Percentiles rank a stretch among this genome's conserved stretches.
phyloP scores from a whole-genome alignment of 2,888 invertebrate species.

The Anorthoa munda region DNA sequence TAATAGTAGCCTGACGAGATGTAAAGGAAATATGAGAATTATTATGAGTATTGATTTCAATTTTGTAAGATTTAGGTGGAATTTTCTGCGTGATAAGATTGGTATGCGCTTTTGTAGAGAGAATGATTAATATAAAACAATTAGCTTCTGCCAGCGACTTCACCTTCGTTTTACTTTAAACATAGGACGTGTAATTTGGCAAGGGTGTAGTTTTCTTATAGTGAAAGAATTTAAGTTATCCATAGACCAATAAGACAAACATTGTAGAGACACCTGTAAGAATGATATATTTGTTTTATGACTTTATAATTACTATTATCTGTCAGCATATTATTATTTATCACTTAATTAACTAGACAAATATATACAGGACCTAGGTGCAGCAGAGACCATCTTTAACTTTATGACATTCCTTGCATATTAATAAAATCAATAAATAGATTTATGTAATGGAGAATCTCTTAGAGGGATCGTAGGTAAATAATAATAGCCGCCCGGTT shows the following conservation, averaged over 20 bases:
- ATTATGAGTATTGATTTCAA: slow-evolving; percentile 20
- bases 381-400: not conserved
- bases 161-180: too few relatives aligned
- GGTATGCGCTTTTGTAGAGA: not conserved
- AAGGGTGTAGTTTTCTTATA: too few relatives aligned
- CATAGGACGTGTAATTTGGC: too few relatives aligned
- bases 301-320: not conserved
- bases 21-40: slow-evolving; percentile 52
- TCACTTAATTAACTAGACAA: not conserved
- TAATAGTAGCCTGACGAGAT: slow-evolving; percentile 51
- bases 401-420: slow-evolving; percentile 13
- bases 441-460: slow-evolving; percentile 31
- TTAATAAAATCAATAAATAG: slow-evolving; percentile 13
- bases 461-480: too few relatives aligned
- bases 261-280: not conserved
- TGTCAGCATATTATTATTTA: too few relatives aligned
- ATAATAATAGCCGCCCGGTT: too few relatives aligned
- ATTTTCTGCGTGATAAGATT: slow-evolving; percentile 5
- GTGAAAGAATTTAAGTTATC: too few relatives aligned
- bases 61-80: not conserved
- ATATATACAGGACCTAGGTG: not conserved
- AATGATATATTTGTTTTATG: too few relatives aligned
- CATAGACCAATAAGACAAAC: too few relatives aligned
- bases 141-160: too few relatives aligned
- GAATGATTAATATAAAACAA: not conserved